phyloP scores from a whole-genome alignment of 2,888 invertebrate genomes.

The Aleiodes alternator region DNA sequence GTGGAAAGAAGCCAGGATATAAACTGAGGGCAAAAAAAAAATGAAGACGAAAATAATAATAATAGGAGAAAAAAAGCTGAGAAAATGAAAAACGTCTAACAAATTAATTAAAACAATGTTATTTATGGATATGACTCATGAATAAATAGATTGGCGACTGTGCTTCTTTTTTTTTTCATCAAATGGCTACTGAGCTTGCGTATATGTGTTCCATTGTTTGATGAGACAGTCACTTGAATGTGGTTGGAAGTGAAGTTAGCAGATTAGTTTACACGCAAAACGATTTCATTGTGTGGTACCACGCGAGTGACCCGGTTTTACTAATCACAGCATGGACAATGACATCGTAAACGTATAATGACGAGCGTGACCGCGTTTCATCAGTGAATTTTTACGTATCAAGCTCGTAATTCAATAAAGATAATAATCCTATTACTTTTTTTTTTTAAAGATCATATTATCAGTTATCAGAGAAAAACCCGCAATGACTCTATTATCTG shows the following conservation, averaged over 20 bases:
- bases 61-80: neutral
- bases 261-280: slow-evolving; percentile 64
- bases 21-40: slow-evolving; percentile 12
- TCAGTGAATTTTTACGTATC: neutral
- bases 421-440: neutral
- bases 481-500: too few species aligned
- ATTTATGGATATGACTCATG: slow-evolving; percentile 39
- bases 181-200: neutral
- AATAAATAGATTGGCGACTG: slow-evolving; percentile 26
- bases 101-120: slow-evolving; percentile 43
- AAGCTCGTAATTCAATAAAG: neutral
- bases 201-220: neutral
- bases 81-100: neutral
- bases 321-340: slow-evolving; percentile 65
- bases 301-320: slow-evolving; percentile 65
- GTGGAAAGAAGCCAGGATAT: slow-evolving; percentile 14
- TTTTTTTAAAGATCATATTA: too few species aligned
- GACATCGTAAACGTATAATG: slow-evolving; percentile 58
- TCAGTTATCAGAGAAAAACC: too few species aligned
- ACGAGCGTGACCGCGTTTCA: slow-evolving; percentile 58
- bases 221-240: slow-evolving; percentile 1
- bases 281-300: slow-evolving; percentile 62
- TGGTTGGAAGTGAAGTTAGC: slow-evolving; percentile 47
- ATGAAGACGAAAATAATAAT: slow-evolving; percentile 11
- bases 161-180: neutral